phyloP scores from a whole-genome alignment of 2,113 vertebrate genomes.

The Mixornis gularis region DNA sequence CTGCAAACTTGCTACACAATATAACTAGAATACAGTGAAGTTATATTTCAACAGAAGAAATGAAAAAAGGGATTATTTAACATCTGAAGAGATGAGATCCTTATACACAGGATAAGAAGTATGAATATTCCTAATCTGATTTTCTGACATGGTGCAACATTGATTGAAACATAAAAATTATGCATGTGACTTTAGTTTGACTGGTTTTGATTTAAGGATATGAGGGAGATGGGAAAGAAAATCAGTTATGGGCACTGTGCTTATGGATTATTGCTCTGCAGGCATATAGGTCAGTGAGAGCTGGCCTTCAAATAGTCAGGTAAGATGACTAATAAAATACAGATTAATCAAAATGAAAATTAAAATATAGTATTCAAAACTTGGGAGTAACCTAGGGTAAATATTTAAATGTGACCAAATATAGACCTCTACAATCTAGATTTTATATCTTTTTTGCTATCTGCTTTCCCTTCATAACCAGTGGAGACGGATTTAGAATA shows the following conservation, averaged over 20 bases:
- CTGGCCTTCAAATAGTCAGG: neutral
- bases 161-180: neutral
- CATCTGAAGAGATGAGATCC: neutral
- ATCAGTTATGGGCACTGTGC: neutral
- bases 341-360: neutral
- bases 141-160: neutral
- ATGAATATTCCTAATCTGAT: neutral
- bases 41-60: neutral
- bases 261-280: neutral
- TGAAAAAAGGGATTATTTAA: neutral
- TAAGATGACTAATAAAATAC: neutral
- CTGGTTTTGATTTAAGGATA: neutral
- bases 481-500: neutral
- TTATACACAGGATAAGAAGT: neutral
- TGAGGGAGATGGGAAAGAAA: neutral
- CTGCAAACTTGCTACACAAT: neutral
- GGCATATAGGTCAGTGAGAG: neutral
- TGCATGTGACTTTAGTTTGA: neutral
- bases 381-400: neutral
- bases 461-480: neutral
- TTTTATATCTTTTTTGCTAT: neutral
- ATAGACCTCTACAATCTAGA: neutral
- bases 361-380: neutral
- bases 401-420: neutral
- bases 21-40: neutral